Evolutionary conservation across 1,140 invertebrate genomes (phyloP), one percentile per base, ranked within the genome.

Genomic region (Ceratina australensis): DNA sequence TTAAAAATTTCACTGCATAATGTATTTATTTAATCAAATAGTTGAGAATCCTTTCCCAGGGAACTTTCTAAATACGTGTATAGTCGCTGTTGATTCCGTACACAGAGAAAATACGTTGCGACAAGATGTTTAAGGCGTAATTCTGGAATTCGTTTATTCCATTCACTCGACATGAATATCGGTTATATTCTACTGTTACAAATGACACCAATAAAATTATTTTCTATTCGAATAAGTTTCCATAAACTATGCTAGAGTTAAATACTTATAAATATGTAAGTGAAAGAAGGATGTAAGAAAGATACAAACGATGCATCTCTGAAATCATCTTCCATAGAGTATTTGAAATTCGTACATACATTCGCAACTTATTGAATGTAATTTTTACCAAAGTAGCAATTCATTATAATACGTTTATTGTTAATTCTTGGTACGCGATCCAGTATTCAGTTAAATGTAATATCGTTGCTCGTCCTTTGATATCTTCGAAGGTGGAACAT

Each of bases 401-500:
- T 24, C 50, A 13, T 28, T 15, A 13, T 47, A 26, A 52, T 10
- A 54, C 59, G 47, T 47, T 24, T 81, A 72, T 67, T 10, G 33
- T 42, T 42, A 42, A 42, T 10, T 69, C 16, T 79, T 60, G 20
- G 60, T 60, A 76, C 33, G 50, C 49, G 24, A 78, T 10, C 56
- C 47, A 50, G 26, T 42, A 8, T 42, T 42, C 33, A 42, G 10
- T 42, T 42, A 42, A 42, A 10, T 42, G 8, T 42, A 20, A 54
- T 20, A 12, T 3, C 78, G n/a, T 52, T 56, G 47, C 61, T 77
- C 24, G 57, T 71, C 59, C 72, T 77, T 52, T 68, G 54, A 61
- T 28, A 20, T 52, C 80, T 47, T 72, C 56, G 78, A 78, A 84
- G 69, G 49, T 77, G 47, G 61, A 72, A 80, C 65, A 52, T 52